Base-by-base conservation (phyloP, 2,888 invertebrate genomes). In the Leucophenga maculata region DNA sequence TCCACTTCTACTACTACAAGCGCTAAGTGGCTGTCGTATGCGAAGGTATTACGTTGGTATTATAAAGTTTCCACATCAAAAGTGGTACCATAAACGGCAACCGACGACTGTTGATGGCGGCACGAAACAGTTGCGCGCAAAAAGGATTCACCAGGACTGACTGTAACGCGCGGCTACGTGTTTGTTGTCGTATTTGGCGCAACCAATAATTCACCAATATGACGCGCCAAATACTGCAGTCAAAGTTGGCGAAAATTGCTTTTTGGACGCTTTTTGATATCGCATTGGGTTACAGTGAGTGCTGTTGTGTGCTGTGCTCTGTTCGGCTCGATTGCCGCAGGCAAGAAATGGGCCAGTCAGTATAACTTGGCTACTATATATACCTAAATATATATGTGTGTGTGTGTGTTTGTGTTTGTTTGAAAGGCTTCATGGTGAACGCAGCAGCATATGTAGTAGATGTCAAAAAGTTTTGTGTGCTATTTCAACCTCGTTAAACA, bases 121-220 rank as follows among this genome's bases (percentile, higher is more conserved):
- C 50, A 54, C 54, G 16, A 39, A 48, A 48, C 50, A 26, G 64
- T 20, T 26, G 26, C 26, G 57, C 60, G 60, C 48, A 48, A 57
- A 68, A 44, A 79, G 81, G 79, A 69, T 78, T 78, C 75, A 67
- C 67, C 67, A 39, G 39, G 26, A 31, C 70, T 50, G 65, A 26
- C 52, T 72, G 78, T 75, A 70, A 77, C 76, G 79, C n/a, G n/a
- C n/a, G n/a, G 26, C 26, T 72, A 68, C 82, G 82, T 83, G 80
- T 46, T 1, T 65, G 18, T 80, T 82, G 46, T 48, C 78, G 80
- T 78, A 82, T 80, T 80, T 78, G 83, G 75, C 54, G 66, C 44
- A 79, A 77, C 79, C 84, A 81, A 81, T 83, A 81, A 82, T 83
- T 81, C 84, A 82, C 74, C 80, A 83, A 82, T 81, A 82, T 81